phyloP scores from a whole-genome alignment of 2,797 vertebrate species.

The Melanotaenia parkinsoni region DNA sequence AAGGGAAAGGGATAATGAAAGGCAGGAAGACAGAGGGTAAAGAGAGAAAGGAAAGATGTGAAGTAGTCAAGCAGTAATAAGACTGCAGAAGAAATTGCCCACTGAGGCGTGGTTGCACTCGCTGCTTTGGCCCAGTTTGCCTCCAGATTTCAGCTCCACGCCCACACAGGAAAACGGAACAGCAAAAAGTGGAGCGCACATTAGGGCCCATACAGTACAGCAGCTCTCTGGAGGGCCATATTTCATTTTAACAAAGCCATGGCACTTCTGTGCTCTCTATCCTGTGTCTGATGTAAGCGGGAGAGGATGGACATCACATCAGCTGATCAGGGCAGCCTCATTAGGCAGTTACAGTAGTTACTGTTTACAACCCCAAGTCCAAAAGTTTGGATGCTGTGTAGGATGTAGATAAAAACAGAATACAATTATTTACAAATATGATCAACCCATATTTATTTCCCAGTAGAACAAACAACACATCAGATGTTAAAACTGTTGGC shows the following conservation, averaged over 20 bases:
- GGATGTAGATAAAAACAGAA: too few relatives aligned
- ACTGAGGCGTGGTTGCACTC: too few relatives aligned
- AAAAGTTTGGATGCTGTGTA: too few relatives aligned
- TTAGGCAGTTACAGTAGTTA: conserved; percentile 9
- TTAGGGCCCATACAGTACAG: background rate
- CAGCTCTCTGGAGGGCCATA: background rate
- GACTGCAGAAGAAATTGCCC: background rate
- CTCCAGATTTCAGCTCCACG: background rate
- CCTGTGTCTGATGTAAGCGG: background rate
- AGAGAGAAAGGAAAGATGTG: background rate
- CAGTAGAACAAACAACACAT: too few relatives aligned
- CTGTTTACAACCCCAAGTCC: too few relatives aligned
- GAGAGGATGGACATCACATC: too few relatives aligned
- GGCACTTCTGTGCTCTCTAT: background rate
- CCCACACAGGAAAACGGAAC: background rate
- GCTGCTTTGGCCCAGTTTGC: background rate
- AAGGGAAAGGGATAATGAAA: background rate
- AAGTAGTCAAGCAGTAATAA: background rate
- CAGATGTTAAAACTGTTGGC: too few relatives aligned
- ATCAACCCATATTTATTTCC: too few relatives aligned
- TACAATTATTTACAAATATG: too few relatives aligned
- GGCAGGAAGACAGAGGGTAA: too few relatives aligned
- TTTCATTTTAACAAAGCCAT: background rate
- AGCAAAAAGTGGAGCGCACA: background rate
- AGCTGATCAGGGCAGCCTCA: background rate